phyloP scores from a whole-genome alignment of 2,113 vertebrate genomes.

The Herpailurus yagouaroundi region DNA sequence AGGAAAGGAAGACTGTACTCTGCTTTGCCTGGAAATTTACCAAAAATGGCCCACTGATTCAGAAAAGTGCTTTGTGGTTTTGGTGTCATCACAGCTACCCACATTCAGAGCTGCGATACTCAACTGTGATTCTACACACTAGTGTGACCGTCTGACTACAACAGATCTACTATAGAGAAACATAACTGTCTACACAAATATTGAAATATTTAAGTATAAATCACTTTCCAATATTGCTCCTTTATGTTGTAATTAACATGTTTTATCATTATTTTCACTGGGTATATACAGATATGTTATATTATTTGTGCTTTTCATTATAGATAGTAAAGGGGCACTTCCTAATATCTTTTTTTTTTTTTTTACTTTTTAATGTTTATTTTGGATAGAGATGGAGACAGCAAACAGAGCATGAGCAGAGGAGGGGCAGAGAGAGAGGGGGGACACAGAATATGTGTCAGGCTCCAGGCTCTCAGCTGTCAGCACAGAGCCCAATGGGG shows the following conservation, averaged over 20 bases:
- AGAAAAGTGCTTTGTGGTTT: background rate
- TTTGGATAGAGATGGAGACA: background rate
- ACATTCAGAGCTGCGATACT: rapidly evolving
- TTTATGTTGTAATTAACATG: background rate
- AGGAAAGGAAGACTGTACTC: background rate
- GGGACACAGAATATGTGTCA: no score
- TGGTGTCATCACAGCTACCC: background rate
- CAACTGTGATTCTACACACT: background rate
- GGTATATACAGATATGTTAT: background rate
- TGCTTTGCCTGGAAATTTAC: background rate
- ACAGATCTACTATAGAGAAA: background rate
- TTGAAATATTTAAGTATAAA: background rate
- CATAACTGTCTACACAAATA: background rate
- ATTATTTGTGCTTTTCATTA: background rate
- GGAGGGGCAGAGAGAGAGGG: no score
- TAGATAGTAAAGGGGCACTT: background rate
- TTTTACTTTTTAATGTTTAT: no score
- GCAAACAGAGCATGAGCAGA: no score
- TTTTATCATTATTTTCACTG: background rate
- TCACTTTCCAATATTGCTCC: background rate
- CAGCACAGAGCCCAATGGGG: no score
- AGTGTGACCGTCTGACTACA: background rate
- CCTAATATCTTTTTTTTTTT: background rate
- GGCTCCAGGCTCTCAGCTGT: no score
- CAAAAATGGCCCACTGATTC: background rate